A percentile compares a stretch with the other conserved stretches of the same genome.
Evolutionary conservation across 1,140 invertebrate species (phyloP).

Genomic region (Bombus haemorrhoidalis): DNA sequence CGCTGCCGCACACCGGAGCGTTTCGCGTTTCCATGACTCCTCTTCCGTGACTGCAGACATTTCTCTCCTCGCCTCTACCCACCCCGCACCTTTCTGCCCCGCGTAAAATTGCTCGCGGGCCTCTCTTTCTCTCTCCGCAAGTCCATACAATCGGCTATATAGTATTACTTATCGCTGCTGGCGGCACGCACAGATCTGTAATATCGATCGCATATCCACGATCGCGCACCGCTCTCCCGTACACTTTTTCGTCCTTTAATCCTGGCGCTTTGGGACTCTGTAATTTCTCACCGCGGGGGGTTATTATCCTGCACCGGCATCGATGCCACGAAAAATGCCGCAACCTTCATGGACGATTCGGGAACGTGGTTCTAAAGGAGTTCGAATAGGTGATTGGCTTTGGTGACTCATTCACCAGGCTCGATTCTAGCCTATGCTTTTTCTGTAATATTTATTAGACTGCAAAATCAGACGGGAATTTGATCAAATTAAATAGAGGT

Average conservation of each 20-base stretch:
- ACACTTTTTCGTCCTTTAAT: conserved; percentile 51
- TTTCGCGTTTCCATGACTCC: conserved; percentile 46
- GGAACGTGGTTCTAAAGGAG: neutral
- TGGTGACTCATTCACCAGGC: neutral
- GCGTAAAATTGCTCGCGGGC: conserved; percentile 37
- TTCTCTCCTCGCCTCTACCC: conserved; percentile 1
- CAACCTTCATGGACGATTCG: neutral
- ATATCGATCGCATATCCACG: conserved; percentile 47
- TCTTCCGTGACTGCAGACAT: conserved; percentile 60
- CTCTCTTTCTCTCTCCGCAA: neutral
- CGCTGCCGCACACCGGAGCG: conserved; percentile 37
- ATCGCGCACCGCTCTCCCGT: conserved; percentile 30
- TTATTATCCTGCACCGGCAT: conserved; percentile 23
- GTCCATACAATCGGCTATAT: conserved; percentile 27
- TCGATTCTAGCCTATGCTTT: too few relatives aligned
- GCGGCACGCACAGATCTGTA: conserved; percentile 10
- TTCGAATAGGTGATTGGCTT: neutral
- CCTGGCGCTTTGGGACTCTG: conserved; percentile 32
- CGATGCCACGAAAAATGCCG: conserved; percentile 17
- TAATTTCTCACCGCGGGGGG: conserved; percentile 42
- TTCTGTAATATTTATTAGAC: neutral
- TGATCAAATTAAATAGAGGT: too few relatives aligned
- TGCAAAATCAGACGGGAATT: too few relatives aligned
- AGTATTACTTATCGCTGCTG: conserved; percentile 49
- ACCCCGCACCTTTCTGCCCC: neutral